phyloP scores from a whole-genome alignment of 2,113 vertebrate species.

The Vulpes ferrilata region DNA sequence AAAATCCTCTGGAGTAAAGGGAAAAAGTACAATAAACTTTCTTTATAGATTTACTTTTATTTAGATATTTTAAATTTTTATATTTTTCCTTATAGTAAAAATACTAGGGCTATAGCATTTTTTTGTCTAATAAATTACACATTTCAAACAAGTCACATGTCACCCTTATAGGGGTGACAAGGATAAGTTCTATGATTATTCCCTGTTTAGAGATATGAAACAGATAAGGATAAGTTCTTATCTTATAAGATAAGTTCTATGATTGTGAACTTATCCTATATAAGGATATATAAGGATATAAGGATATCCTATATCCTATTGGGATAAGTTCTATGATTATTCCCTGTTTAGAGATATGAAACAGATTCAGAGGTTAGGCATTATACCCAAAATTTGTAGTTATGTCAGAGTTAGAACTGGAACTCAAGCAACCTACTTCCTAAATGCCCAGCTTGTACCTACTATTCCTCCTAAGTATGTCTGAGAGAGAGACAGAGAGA shows the following conservation, averaged over 20 bases:
- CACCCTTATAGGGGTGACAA: no score
- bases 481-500: neutral
- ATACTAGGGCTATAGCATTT: neutral
- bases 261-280: neutral
- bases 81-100: neutral
- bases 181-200: neutral
- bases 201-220: neutral
- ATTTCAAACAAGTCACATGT: neutral
- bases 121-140: neutral
- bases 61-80: neutral
- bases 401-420: neutral
- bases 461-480: rapidly evolving
- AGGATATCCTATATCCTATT: no score
- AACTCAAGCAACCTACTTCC: neutral
- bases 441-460: neutral
- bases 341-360: neutral
- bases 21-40: neutral
- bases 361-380: neutral
- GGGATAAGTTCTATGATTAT: neutral
- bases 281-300: no score
- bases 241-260: neutral
- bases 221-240: neutral
- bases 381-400: neutral
- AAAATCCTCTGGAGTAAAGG: neutral
- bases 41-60: neutral